These are phyloP conservation scores for Zoroaster sp. DNA, from an alignment of 53 echinoderm and acorn worm genomes.

Conservation along the genomic window DNA sequence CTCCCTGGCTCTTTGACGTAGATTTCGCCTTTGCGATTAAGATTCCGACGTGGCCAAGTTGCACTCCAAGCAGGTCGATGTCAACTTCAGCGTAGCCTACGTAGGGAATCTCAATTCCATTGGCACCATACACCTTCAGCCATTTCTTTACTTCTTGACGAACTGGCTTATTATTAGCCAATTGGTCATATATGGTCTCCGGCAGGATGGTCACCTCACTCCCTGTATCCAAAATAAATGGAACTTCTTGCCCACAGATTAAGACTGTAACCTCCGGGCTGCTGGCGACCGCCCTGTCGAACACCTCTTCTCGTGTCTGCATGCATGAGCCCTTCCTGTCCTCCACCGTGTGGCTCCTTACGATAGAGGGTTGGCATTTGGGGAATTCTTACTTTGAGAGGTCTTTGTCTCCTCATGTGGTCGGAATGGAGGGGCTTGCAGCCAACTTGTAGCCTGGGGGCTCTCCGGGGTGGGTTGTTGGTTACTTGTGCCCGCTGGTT, in stretches of 20 bases:
- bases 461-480: not conserved
- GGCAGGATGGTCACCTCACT: slow-evolving; percentile 13
- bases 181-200: not conserved
- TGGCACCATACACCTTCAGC: slow-evolving; percentile 15
- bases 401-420: not conserved
- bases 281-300: slow-evolving; percentile 25
- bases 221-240: slow-evolving; percentile 12
- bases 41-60: not conserved
- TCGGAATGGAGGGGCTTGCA: not conserved
- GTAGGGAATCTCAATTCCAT: slow-evolving; percentile 39
- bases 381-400: not conserved
- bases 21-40: not conserved
- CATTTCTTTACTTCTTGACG: not conserved
- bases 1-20: not conserved
- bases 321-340: not conserved
- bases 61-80: slow-evolving; percentile 11
- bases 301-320: not conserved
- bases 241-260: not conserved
- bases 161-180: not conserved
- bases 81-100: slow-evolving; percentile 12
- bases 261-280: slow-evolving; percentile 12
- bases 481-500: not conserved
- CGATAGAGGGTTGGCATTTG: slow-evolving; percentile 31
- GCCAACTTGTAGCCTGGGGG: not conserved
- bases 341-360: slow-evolving; percentile 40